These are phyloP conservation scores for Hirudo medicinalis DNA, from an alignment of 1,140 invertebrate species.

Conservation along the genomic window DNA sequence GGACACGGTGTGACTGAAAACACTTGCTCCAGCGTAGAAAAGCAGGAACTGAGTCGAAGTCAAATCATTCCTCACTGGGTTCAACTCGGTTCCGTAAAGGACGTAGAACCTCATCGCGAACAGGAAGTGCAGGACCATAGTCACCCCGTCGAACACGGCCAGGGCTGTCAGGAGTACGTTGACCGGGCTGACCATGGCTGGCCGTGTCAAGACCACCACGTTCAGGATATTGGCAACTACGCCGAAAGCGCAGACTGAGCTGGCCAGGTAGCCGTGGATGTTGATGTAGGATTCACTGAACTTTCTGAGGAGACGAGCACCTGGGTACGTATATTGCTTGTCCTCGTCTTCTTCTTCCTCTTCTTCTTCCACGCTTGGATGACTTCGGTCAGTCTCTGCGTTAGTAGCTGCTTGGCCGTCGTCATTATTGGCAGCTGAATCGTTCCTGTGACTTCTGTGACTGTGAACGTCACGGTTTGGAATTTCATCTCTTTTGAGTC, in stretches of 20 bases:
- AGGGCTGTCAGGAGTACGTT: constrained; percentile 70
- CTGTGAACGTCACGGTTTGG: too few species aligned
- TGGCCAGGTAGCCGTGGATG: constrained; percentile 56
- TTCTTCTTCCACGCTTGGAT: neutral
- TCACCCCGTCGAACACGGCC: constrained; percentile 68
- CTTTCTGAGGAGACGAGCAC: constrained; percentile 23
- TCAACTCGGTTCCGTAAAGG: constrained; percentile 28
- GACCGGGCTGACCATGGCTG: constrained; percentile 64
- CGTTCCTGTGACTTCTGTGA: too few species aligned
- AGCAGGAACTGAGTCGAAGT: constrained; percentile 31
- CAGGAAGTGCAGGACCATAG: constrained; percentile 51
- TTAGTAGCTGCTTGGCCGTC: too few species aligned
- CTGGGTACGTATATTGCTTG: neutral
- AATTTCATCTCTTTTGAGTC: too few species aligned
- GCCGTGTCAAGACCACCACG: constrained; percentile 72
- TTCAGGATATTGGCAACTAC: constrained; percentile 75
- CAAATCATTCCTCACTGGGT: constrained; percentile 27
- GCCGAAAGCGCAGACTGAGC: constrained; percentile 70
- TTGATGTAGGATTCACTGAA: constrained; percentile 36
- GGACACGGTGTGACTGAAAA: constrained; percentile 77
- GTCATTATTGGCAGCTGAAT: too few species aligned
- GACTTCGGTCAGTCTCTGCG: neutral
- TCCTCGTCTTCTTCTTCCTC: neutral
- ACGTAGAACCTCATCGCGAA: constrained; percentile 35
- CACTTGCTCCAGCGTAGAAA: constrained; percentile 50